Evolutionary conservation across 30 jellyfish, hydroid and myxozoan species (phyloP).

Genomic region (Sanderia malayensis): DNA sequence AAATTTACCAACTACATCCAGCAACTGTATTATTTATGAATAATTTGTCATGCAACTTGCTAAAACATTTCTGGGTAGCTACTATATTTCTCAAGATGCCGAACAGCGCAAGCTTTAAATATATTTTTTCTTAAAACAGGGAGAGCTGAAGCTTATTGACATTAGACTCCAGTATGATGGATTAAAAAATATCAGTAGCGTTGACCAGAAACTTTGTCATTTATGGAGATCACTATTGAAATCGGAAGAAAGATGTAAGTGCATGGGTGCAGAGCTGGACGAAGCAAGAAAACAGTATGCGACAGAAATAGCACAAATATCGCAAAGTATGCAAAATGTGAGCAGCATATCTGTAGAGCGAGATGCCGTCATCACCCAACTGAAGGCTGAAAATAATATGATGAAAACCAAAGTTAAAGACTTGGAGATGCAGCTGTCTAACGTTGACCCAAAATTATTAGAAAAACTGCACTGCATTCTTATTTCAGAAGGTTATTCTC

Average conservation of each 20-base stretch:
- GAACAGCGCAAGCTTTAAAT: no score
- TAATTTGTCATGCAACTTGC: no score
- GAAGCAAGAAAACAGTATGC: conserved; percentile 6
- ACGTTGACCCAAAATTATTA: not conserved
- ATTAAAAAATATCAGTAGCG: not conserved
- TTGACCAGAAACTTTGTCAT: conserved; percentile 11
- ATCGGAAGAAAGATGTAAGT: conserved; percentile 9
- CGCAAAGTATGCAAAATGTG: conserved; percentile 7
- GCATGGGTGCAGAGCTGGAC: conserved; percentile 1
- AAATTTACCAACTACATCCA: no score
- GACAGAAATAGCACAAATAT: conserved; percentile 14
- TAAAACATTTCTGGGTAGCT: no score
- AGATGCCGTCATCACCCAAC: conserved; percentile 4
- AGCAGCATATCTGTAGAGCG: conserved; percentile 12
- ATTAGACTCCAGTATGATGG: conserved; percentile 7
- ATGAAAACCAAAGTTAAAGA: not conserved
- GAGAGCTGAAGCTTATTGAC: conserved; percentile 2
- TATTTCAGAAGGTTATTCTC: conserved; percentile 11
- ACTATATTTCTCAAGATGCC: no score
- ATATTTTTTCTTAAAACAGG: not conserved
- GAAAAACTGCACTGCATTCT: conserved; percentile 3
- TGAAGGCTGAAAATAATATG: not conserved
- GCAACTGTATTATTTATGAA: no score
- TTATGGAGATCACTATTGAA: conserved; percentile 13
- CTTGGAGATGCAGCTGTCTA: not conserved